Evolutionary conservation across 2,113 vertebrate genomes (phyloP).

Genomic region (Poeciliopsis occidentalis): DNA sequence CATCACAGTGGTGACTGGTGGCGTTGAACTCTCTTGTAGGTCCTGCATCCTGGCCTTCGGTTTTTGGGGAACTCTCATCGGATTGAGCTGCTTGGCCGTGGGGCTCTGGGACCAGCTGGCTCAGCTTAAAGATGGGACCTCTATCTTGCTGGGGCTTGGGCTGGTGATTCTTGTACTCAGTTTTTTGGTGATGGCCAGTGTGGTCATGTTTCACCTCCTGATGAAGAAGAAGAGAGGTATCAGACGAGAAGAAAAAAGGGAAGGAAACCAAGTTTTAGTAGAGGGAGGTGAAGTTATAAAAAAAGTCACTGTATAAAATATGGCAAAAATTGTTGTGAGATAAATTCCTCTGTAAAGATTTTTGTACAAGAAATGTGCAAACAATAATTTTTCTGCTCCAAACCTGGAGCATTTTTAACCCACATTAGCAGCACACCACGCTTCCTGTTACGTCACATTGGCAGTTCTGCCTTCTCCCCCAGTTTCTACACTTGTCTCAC

Average conservation of each 20-base stretch:
- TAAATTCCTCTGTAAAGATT: background rate
- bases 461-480: background rate
- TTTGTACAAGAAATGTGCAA: background rate
- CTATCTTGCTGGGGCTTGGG: constrained; percentile 73
- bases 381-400: no score
- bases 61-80: constrained; percentile 77
- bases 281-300: constrained; percentile 68
- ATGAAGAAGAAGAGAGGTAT: constrained; percentile 57
- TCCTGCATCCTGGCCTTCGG: constrained; percentile 80
- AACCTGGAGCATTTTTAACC: background rate
- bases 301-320: constrained; percentile 76
- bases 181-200: constrained; percentile 48
- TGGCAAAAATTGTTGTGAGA: background rate
- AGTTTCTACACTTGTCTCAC: background rate
- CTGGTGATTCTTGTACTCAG: constrained; percentile 72
- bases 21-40: constrained; percentile 77
- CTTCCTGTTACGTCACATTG: background rate
- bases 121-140: constrained; percentile 23
- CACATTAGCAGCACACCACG: background rate
- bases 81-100: constrained; percentile 74
- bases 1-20: constrained; percentile 78
- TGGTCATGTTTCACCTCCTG: constrained; percentile 51
- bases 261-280: constrained; percentile 76
- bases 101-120: constrained; percentile 74
- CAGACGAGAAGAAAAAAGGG: constrained; percentile 47